These are phyloP conservation scores for Clytia hemisphaerica DNA, from an alignment of 30 jellyfish, hydroid and myxozoan species.

Conservation along the genomic window DNA sequence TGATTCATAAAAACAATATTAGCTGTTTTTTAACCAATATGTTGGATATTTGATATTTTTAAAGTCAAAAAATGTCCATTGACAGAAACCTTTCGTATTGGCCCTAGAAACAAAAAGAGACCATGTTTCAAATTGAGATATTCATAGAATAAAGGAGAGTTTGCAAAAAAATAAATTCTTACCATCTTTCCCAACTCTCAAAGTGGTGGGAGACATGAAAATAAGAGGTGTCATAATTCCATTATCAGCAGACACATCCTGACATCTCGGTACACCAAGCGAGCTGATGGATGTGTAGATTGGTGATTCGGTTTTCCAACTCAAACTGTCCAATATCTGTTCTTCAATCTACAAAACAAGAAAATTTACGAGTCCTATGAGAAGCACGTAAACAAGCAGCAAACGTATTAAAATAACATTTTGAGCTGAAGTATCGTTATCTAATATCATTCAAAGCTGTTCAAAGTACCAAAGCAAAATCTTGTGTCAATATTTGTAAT, in stretches of 20 bases:
- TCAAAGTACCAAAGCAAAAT: too few relatives aligned
- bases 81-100: background rate
- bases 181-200: slow-evolving; percentile 29
- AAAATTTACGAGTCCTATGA: background rate
- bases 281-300: slow-evolving; percentile 44
- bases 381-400: background rate
- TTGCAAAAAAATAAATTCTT: background rate
- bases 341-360: slow-evolving; percentile 68
- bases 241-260: slow-evolving; percentile 35
- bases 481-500: too few relatives aligned
- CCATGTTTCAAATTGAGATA: background rate
- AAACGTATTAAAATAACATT: too few relatives aligned
- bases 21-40: too few relatives aligned
- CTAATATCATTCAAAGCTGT: too few relatives aligned
- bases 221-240: slow-evolving; percentile 10
- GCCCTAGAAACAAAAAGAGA: background rate
- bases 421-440: too few relatives aligned
- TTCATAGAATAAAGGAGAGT: background rate
- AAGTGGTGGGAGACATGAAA: slow-evolving; percentile 39
- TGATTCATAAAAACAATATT: background rate
- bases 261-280: slow-evolving; percentile 41
- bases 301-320: slow-evolving; percentile 83
- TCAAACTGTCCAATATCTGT: slow-evolving; percentile 60
- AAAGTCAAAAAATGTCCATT: background rate
- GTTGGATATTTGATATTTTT: background rate